Base-by-base conservation (phyloP, 2,888 invertebrate genomes). In the Drosophila putrida region DNA sequence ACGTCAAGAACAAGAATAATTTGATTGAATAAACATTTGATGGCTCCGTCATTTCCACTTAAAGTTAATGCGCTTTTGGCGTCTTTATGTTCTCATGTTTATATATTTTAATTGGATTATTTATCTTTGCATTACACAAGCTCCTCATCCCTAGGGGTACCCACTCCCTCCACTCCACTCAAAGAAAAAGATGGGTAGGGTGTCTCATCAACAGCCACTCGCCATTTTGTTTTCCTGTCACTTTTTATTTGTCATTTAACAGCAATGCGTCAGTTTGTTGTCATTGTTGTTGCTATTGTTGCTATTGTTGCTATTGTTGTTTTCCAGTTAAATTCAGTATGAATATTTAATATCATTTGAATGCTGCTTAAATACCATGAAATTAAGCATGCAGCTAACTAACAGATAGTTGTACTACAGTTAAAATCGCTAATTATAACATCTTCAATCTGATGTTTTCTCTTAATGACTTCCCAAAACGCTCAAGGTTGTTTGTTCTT, bases 311-410 rank as follows among this genome's bases (percentile, higher is more conserved):
- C 50, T 64, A 54, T 55, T 44, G 8, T 46, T 44, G 43, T 44
- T 60, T 71, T 63, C 46, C 20, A 35, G 63, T 63, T 71, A 57
- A 71, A 63, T 70, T 66, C 62, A 10, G 54, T 59, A 76, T 85
- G 73, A 85, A 85, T 82, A 70, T 80, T 76, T 74, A 57, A 85
- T 76, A 54, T 53, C 41, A 64, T 74, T 82, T 74, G 63, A 85
- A 82, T 85, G 76, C 71, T 75, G 53, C 39, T 75, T 82, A 82
- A 82, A 68, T 73, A 65, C 59, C 67, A 63, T 44, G 36, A 58
- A 69, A 55, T 62, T 59, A 50, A 58, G 49, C 38, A 33, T 8
- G 54, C 38, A 31, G 10, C 15, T 9, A 10, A 15, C 9, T 9
- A 39, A 3, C 13, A 9, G 4, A 1, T 8, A 9, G 13, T 39